A percentile compares a stretch with the other conserved stretches of the same genome.
These are phyloP conservation scores for Syrrhaptes paradoxus DNA, from an alignment of 2,113 vertebrate genomes.

Conservation along the genomic window DNA sequence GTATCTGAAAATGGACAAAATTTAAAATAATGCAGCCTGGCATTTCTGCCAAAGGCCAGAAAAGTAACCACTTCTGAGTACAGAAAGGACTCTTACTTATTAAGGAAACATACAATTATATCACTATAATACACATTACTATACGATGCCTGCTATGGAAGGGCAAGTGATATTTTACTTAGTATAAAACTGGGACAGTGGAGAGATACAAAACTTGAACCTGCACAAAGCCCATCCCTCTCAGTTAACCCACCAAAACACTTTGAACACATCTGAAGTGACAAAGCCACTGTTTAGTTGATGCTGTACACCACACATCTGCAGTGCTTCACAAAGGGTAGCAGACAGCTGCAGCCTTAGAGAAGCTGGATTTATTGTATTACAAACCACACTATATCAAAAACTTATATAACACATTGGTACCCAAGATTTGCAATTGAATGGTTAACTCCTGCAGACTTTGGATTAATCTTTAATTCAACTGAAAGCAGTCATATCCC, in stretches of 20 bases:
- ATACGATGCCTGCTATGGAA: neutral
- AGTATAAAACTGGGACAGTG: neutral
- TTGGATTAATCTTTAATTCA: neutral
- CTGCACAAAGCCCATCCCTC: neutral
- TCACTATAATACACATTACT: neutral
- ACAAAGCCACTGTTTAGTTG: accelerated
- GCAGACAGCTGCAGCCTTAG: neutral
- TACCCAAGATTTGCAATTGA: neutral
- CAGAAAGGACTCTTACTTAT: neutral
- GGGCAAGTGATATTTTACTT: neutral
- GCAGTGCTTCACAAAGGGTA: neutral
- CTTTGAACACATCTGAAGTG: neutral
- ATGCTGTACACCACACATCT: neutral
- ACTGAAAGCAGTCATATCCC: neutral
- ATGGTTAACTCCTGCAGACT: neutral
- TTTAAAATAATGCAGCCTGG: neutral
- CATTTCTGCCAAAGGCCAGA: neutral
- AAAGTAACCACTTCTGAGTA: neutral
- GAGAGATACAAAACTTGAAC: neutral
- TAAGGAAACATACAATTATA: neutral
- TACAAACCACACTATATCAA: neutral
- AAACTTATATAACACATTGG: neutral
- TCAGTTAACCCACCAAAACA: neutral
- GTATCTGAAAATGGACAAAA: neutral
- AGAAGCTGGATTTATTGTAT: neutral